These are phyloP conservation scores for Drosophila lacicola DNA, from an alignment of 2,888 invertebrate species.

Conservation along the genomic window DNA sequence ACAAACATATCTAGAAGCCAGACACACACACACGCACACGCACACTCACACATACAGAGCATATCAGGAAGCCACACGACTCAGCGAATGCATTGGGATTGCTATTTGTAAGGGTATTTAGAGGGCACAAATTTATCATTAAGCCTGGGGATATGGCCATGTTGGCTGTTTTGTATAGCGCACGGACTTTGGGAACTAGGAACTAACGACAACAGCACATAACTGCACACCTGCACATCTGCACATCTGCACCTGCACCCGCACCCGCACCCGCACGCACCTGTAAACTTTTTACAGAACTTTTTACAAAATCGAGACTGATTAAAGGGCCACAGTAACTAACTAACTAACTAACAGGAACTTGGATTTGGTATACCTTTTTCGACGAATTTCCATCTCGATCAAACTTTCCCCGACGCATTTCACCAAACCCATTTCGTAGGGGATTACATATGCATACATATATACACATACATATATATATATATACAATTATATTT, in stretches of 20 bases:
- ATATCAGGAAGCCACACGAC: neutral
- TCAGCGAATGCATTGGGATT: no score
- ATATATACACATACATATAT: neutral
- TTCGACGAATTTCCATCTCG: slow-evolving; percentile 22
- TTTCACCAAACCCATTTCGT: slow-evolving; percentile 6
- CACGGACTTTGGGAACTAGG: no score
- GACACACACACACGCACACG: slow-evolving; percentile 3
- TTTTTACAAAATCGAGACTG: slow-evolving; percentile 42
- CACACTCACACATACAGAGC: neutral
- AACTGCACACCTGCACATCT: no score
- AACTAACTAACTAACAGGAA: slow-evolving; percentile 11
- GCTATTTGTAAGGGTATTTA: no score
- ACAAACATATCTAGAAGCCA: slow-evolving; percentile 9
- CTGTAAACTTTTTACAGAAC: slow-evolving; percentile 14
- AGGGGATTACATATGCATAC: neutral
- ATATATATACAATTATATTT: slow-evolving; percentile 10
- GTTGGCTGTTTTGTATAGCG: no score
- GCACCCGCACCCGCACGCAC: neutral
- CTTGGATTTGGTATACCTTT: slow-evolving; percentile 14
- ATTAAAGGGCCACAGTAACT: slow-evolving; percentile 17
- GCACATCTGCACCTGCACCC: no score
- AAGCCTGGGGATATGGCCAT: no score
- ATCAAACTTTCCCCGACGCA: slow-evolving; percentile 7
- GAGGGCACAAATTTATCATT: no score
- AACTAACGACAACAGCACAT: no score